Evolutionary conservation across 2,113 vertebrate genomes (phyloP).

Genomic region (Lates calcarifer): DNA sequence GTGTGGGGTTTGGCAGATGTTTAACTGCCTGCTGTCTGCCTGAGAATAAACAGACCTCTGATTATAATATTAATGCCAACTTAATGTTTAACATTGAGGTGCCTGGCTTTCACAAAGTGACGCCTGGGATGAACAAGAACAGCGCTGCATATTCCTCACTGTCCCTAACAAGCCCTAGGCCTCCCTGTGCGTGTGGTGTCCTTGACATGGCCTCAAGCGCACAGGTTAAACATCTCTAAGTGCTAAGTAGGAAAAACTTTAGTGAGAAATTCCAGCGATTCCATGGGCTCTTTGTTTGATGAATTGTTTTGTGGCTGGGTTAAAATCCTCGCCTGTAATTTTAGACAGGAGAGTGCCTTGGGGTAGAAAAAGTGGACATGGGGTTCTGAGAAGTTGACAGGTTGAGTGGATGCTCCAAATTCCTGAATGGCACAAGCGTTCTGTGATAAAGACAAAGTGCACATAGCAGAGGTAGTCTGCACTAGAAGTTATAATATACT

Average conservation of each 20-base stretch:
- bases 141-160: constrained; percentile 17
- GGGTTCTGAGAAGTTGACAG: constrained; percentile 3
- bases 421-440: constrained; percentile 60
- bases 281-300: background rate
- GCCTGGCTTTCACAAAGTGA: constrained; percentile 42
- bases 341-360: constrained; percentile 8
- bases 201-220: background rate
- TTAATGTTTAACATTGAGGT: constrained; percentile 48
- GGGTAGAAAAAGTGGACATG: constrained; percentile 1
- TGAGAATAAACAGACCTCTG: constrained; percentile 65
- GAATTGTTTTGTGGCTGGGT: constrained; percentile 22
- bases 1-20: constrained; percentile 6
- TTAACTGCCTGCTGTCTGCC: constrained; percentile 46
- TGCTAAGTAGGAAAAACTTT: constrained; percentile 4
- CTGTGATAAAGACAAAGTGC: constrained; percentile 41
- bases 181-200: constrained; percentile 2
- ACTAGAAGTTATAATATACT: background rate
- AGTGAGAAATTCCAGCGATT: constrained; percentile 25
- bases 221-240: background rate
- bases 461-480: background rate
- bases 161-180: background rate
- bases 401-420: constrained; percentile 50
- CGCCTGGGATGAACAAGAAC: constrained; percentile 33
- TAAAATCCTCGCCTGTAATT: constrained; percentile 16
- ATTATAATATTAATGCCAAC: constrained; percentile 66